A percentile compares a stretch with the other conserved stretches of the same genome.
phyloP scores from a whole-genome alignment of 2,888 invertebrate genomes.

The Sphaerophoria rueppellii region DNA sequence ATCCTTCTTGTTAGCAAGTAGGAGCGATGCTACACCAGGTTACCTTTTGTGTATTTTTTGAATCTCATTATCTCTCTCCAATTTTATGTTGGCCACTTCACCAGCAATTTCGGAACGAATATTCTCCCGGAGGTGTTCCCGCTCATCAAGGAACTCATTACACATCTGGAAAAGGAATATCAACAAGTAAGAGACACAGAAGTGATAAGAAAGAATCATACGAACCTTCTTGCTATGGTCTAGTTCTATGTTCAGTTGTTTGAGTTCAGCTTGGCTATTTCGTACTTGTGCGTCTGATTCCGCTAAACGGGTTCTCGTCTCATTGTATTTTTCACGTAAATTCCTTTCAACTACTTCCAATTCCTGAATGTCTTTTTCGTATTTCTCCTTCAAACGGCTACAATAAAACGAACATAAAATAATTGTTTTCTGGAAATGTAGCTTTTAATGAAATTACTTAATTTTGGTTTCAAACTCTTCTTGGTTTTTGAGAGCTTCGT shows the following conservation, averaged over 20 bases:
- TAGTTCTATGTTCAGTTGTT: slow-evolving; percentile 87
- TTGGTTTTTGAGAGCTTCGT: slow-evolving; percentile 79
- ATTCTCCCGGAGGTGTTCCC: slow-evolving; percentile 84
- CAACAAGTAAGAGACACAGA: background rate
- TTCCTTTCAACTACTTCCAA: slow-evolving; percentile 87
- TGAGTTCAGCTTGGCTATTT: slow-evolving; percentile 84
- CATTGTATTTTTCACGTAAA: slow-evolving; percentile 86
- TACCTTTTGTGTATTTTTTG: slow-evolving; percentile 91
- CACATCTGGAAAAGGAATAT: slow-evolving; percentile 79
- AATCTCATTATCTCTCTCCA: slow-evolving; percentile 89
- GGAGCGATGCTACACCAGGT: slow-evolving; percentile 69
- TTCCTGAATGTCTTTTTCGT: slow-evolving; percentile 87
- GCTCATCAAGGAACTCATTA: slow-evolving; percentile 84
- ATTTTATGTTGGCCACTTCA: slow-evolving; percentile 85
- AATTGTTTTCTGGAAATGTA: slow-evolving; percentile 1
- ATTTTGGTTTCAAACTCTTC: slow-evolving; percentile 81
- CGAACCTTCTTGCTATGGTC: slow-evolving; percentile 85
- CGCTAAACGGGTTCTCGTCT: slow-evolving; percentile 86
- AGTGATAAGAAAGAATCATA: background rate
- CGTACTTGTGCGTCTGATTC: slow-evolving; percentile 86
- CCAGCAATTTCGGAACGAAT: slow-evolving; percentile 86
- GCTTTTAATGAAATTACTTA: slow-evolving; percentile 75
- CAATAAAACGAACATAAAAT: slow-evolving; percentile 21
- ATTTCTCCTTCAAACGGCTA: slow-evolving; percentile 90
- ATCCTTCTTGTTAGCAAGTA: slow-evolving; percentile 24